phyloP scores from a whole-genome alignment of 2,888 invertebrate genomes.

The Noctua comes region DNA sequence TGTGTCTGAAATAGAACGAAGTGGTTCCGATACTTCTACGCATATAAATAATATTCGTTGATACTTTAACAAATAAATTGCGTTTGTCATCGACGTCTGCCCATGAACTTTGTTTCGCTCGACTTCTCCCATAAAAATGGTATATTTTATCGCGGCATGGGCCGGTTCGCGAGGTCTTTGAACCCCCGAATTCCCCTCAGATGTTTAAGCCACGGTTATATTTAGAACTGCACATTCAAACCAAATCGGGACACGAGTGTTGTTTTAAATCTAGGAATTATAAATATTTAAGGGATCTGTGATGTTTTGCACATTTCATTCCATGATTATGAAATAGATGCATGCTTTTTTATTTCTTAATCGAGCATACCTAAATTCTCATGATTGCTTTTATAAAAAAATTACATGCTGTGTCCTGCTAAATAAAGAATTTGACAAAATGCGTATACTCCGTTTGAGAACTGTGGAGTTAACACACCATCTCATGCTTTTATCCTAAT shows the following conservation, averaged over 20 bases:
- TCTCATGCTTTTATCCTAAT: background rate
- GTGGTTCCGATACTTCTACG: background rate
- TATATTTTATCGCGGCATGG: slow-evolving; percentile 75
- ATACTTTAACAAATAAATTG: slow-evolving; percentile 19
- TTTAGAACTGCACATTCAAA: slow-evolving; percentile 87
- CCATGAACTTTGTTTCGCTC: slow-evolving; percentile 79
- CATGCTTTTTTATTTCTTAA: background rate
- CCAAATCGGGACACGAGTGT: slow-evolving; percentile 72
- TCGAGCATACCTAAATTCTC: background rate
- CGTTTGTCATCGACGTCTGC: slow-evolving; percentile 62
- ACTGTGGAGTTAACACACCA: background rate
- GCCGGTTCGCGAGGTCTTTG: slow-evolving; percentile 88
- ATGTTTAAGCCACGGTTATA: slow-evolving; percentile 80
- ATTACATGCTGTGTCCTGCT: background rate
- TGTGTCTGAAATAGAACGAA: slow-evolving; percentile 34
- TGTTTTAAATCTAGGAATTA: slow-evolving; percentile 73
- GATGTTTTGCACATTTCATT: slow-evolving; percentile 23
- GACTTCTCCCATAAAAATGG: slow-evolving; percentile 75
- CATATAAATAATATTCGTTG: slow-evolving; percentile 7
- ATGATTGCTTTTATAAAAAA: background rate
- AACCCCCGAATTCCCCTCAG: slow-evolving; percentile 87
- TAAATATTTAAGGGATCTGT: slow-evolving; percentile 49
- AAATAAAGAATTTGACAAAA: background rate
- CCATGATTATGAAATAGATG: slow-evolving; percentile 2
- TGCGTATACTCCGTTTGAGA: background rate